Evolutionary conservation across 92 coral and sea anemone genomes (phyloP), one percentile per base, ranked within the genome.

Genomic region (Parazoanthus atlanticus): DNA sequence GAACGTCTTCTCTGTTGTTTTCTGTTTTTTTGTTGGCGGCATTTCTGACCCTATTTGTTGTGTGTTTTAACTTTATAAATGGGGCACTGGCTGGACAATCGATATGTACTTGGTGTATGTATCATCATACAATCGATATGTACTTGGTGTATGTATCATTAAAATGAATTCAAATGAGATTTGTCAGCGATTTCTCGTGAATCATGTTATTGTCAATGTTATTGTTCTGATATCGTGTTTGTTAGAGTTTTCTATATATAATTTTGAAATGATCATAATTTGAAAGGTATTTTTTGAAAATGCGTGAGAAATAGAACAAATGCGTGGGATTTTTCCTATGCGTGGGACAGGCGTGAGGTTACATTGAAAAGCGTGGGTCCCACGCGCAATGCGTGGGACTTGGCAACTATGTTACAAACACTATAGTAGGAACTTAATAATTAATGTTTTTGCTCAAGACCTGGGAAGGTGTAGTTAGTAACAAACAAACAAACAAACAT

Each of bases 291-390:
- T 84, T 84, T 84, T 84, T 77, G 74, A 84, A 84, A 84, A 84
- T 84, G 88, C 88, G 61, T 84, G 78, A 54, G 85, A 80, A 80
- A 80, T 80, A 80, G 85, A 80, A 66, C 85, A 82, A 82, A 82
- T 34, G 72, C 74, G 74, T 66, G 46, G 86, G 86, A 61, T 64
- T 54, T 82, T 82, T 82, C 86, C 36, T 31, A 82, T 82, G 86
- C 70, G 79, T 84, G 88, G 88, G 73, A 84, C 88, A 84, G 74
- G 88, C 76, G 88, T 84, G 88, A 66, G 88, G 58, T 84, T 41
- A 84, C 78, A 67, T 66, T 84, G 25, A 84, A 84, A 84, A 36
- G 88, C 79, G 88, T 84, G 78, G 88, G 74, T 67, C 88, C 77
- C 88, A 33, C 88, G 88, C 88, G 88, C 88, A 84, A 84, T 84